Evolutionary conservation across 37 sponge, comb jelly and placozoan species (phyloP), one percentile per base, ranked within the genome.

Genomic region (Agelas oroides): DNA sequence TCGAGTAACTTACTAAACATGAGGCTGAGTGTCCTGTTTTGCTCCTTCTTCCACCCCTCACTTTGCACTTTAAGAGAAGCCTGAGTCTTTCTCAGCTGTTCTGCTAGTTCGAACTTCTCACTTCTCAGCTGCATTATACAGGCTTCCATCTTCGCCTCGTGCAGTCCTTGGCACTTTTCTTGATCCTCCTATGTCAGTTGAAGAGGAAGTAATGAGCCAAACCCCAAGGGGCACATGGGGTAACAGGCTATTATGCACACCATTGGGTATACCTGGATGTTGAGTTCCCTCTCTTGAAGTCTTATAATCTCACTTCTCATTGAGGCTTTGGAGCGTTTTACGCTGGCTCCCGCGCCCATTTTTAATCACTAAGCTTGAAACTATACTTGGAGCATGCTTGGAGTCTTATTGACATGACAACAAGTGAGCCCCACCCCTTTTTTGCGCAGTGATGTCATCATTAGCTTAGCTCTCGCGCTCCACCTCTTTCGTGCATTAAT

Each of bases 1-100:
- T n/a, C n/a, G n/a, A n/a, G 46, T 46, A 46, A 36, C 83, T 69
- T 73, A 90, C 91, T 87, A 38, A 87, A 87, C 82, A 86, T 90
- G 30, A 94, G 75, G 34, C 65, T 59, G 28, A 84, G 39, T 13
- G 84, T 53, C 53, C 57, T 87, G 46, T 54, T 63, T 39, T 80
- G 74, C 58, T 94, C 88, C 38, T 84, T 65, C 16, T 87, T 59
- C 70, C 91, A 67, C 0, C 72, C 70, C 20, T 73, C 70, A 39
- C 18, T 65, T 59, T 60, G 57, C 30, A 46, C 37, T 2, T 55
- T 34, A 1, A 89, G 65, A 0, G 41, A 17, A 11, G 18, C 38
- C n/a, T 65, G 41, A 27, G 58, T 56, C 31, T 82, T 69, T 35
- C 65, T 40, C 65, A 92, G 69, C 52, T 73, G 30, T 39, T 94